Evolutionary conservation across 1,140 invertebrate species (phyloP).

Genomic region (Dendrolimus punctatus): DNA sequence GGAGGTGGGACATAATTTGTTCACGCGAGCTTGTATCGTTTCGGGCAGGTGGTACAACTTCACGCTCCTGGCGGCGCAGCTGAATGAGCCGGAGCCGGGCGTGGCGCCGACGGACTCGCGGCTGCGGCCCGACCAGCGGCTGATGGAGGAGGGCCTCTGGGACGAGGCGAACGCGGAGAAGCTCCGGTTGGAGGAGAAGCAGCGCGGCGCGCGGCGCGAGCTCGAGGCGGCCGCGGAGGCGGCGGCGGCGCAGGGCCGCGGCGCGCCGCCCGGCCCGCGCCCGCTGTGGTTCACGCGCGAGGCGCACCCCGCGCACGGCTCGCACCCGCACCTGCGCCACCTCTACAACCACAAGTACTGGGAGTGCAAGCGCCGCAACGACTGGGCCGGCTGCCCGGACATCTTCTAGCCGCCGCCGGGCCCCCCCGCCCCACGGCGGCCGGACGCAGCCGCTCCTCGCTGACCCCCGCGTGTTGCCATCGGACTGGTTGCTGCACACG

Average conservation of each 20-base stretch:
- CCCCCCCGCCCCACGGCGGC: slow-evolving; percentile 1
- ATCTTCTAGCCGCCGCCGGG: slow-evolving; percentile 81
- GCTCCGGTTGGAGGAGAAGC: slow-evolving; percentile 94
- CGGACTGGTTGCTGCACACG: no score
- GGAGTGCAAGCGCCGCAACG: slow-evolving; percentile 89
- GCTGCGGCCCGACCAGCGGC: slow-evolving; percentile 93
- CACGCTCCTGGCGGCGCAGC: slow-evolving; percentile 93
- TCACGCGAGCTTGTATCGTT: no score
- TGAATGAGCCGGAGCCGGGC: slow-evolving; percentile 95
- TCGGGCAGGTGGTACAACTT: slow-evolving; percentile 91
- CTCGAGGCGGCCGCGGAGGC: slow-evolving; percentile 87
- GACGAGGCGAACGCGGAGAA: slow-evolving; percentile 97
- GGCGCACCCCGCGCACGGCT: slow-evolving; percentile 32
- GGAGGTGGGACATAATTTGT: no score
- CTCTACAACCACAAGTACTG: slow-evolving; percentile 94
- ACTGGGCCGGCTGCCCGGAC: slow-evolving; percentile 94
- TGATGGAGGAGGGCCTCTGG: slow-evolving; percentile 98
- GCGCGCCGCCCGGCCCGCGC: slow-evolving; percentile 80
- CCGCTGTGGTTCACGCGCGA: slow-evolving; percentile 90
- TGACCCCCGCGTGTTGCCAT: no score
- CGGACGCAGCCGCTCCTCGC: neutral
- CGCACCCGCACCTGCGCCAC: slow-evolving; percentile 83
- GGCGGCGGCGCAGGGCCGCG: slow-evolving; percentile 78
- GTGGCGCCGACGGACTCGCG: slow-evolving; percentile 97
- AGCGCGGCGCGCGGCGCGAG: slow-evolving; percentile 80